Evolutionary conservation across 1,140 invertebrate species (phyloP).

Genomic region (Anastrepha ludens): DNA sequence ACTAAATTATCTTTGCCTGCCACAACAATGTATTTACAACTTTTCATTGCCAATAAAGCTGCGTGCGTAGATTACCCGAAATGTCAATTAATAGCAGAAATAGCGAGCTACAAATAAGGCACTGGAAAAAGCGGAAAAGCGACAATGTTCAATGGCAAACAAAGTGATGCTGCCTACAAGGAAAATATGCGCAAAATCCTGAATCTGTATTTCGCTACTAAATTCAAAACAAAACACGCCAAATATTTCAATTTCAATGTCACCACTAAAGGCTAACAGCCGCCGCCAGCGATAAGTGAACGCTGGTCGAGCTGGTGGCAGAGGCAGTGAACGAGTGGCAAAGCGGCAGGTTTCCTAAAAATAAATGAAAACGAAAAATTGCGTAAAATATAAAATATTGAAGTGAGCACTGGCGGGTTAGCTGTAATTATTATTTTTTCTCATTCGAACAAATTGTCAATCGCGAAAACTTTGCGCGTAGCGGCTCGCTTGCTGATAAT

Average conservation of each 20-base stretch:
- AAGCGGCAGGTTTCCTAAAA: neutral
- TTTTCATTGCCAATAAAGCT: neutral
- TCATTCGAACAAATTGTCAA: neutral
- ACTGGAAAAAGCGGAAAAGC: constrained; percentile 26
- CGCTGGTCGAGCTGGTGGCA: neutral
- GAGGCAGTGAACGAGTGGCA: neutral
- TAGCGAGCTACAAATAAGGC: constrained; percentile 1
- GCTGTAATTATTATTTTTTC: neutral
- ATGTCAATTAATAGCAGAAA: constrained; percentile 34
- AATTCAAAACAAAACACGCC: constrained; percentile 9
- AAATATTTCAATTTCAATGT: constrained; percentile 45
- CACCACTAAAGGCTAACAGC: constrained; percentile 27
- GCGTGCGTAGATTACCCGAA: neutral
- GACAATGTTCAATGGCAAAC: neutral
- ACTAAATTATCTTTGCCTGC: no score
- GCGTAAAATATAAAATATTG: neutral
- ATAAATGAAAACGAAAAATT: neutral
- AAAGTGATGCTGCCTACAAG: neutral
- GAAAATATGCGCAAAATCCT: neutral
- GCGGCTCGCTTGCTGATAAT: neutral
- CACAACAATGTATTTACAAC: neutral
- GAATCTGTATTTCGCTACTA: constrained; percentile 4
- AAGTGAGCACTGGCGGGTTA: neutral
- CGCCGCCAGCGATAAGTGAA: neutral
- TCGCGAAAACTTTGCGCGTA: neutral